Evolutionary conservation across 2,888 invertebrate species (phyloP), one percentile per base, ranked within the genome.

Genomic region (Amorpha juglandis): DNA sequence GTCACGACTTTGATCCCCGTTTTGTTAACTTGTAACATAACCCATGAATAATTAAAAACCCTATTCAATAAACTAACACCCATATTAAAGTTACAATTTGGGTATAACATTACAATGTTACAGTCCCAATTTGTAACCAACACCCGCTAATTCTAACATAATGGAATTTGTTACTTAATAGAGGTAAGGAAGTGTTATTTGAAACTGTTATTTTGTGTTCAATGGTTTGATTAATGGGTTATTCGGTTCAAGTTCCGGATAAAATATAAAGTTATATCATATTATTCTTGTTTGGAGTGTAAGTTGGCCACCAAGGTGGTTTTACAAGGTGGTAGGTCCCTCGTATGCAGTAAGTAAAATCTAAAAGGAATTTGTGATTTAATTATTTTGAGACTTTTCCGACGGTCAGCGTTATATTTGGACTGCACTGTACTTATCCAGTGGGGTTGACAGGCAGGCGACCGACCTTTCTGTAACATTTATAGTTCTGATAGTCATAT

Each of bases 151-250:
- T 58, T 19, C 0, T n/a, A 35, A 38, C 19, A 14, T 50, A 50
- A 50, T 19, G 45, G 11, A 45, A 45, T 2, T 11, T 45, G 19
- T 50, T 19, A 19, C 9, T 19, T 19, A 19, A 9, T 8, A 19
- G 45, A 14, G 6, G 0, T 11, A 11, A 69, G 81, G 81, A 81
- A 77, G 69, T 76, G 78, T 68, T 73, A 81, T 73, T 67, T 65
- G 75, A 76, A 66, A 73, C 75, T 71, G 65, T 76, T 71, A 62
- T 50, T 63, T 52, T 62, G 47, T 73, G 35, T 55, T 35, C 35
- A 55, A 16, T 48, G 6, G 45, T 45, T 1, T 12, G 14, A 3
- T 11, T n/a, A 48, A 48, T 19, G n/a, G 50, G 50, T 50, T 8
- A 50, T 7, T 50, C 9, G 9, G 19, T 50, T 50, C 50, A 19